phyloP scores from a whole-genome alignment of 2,113 vertebrate species.

The Chionomys nivalis region DNA sequence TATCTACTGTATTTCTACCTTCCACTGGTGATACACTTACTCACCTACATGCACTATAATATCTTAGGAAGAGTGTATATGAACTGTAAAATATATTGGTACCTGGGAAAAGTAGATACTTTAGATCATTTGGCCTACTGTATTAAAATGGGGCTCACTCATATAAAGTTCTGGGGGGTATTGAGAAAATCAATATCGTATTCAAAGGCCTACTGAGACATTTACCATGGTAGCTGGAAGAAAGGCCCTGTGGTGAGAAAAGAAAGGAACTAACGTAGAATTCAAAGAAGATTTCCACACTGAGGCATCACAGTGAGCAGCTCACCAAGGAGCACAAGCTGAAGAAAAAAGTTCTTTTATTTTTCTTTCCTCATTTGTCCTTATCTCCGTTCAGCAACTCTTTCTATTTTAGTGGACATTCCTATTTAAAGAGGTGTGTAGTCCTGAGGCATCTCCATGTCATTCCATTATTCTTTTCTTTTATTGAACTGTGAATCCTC shows the following conservation, averaged over 20 bases:
- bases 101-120: neutral
- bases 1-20: neutral
- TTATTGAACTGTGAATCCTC: neutral
- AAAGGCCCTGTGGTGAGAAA: neutral
- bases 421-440: neutral
- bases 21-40: neutral
- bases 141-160: neutral
- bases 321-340: neutral
- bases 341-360: neutral
- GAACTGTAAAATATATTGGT: neutral
- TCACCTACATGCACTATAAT: neutral
- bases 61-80: neutral
- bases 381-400: neutral
- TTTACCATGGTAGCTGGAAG: accelerated
- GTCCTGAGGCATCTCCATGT: neutral
- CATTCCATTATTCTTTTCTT: neutral
- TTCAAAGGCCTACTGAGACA: neutral
- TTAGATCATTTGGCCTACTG: neutral
- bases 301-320: neutral
- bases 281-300: neutral
- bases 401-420: neutral
- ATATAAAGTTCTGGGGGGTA: neutral
- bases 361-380: neutral
- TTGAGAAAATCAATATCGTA: neutral
- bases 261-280: neutral